Conservation (phyloP, 2,888 invertebrate species). For the Holacanthella duospinosa region DNA sequence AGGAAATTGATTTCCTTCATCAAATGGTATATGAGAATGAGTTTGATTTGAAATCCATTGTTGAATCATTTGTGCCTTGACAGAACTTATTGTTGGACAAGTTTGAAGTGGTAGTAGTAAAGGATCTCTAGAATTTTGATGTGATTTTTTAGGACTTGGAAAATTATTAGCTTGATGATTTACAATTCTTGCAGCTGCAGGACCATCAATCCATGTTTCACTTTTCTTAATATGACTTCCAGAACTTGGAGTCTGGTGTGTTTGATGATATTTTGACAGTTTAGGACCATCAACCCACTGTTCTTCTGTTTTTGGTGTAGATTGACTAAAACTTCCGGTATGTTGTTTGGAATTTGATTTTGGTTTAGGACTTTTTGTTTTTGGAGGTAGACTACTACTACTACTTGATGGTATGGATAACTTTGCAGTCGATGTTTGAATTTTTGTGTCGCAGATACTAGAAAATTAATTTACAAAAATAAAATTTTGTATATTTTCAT, state of each 20-base stretch:
- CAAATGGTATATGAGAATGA: constrained; percentile 24
- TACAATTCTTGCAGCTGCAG: constrained; percentile 56
- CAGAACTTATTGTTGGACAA: constrained; percentile 39
- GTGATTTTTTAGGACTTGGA: constrained; percentile 33
- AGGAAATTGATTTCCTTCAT: constrained; percentile 9
- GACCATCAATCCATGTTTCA: constrained; percentile 94
- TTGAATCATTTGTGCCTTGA: constrained; percentile 37
- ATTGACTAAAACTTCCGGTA: constrained; percentile 14
- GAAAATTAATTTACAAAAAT: not conserved
- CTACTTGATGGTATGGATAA: not conserved
- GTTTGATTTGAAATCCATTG: constrained; percentile 37
- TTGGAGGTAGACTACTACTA: constrained; percentile 21
- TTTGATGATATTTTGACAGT: constrained; percentile 44
- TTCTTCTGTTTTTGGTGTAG: constrained; percentile 57
- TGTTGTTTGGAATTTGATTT: constrained; percentile 25
- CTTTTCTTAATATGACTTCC: constrained; percentile 57
- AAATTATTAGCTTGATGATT: constrained; percentile 36
- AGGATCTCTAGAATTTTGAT: not conserved
- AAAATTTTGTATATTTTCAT: not conserved
- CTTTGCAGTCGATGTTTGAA: not conserved
- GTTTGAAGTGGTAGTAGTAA: constrained; percentile 41
- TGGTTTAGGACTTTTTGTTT: constrained; percentile 35
- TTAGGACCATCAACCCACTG: constrained; percentile 95
- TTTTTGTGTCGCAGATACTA: not conserved
- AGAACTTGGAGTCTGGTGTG: constrained; percentile 25